These are phyloP conservation scores for Hippocampus comes DNA, from an alignment of 2,113 vertebrate species.

Conservation along the genomic window DNA sequence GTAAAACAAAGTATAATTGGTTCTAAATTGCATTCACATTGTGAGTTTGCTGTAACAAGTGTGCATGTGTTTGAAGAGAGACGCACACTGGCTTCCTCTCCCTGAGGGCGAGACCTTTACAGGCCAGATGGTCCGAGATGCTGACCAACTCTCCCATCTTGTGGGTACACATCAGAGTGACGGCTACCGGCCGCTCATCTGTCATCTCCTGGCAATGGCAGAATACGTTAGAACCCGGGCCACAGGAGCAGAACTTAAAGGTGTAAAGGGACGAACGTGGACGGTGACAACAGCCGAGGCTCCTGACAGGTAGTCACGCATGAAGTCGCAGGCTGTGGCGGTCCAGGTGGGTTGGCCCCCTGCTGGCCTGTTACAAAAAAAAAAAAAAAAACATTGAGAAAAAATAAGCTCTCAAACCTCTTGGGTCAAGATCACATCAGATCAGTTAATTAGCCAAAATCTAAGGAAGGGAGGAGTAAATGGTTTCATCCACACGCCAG, in stretches of 20 bases:
- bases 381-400: background rate
- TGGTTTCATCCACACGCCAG: too few species aligned
- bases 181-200: slow-evolving; percentile 68
- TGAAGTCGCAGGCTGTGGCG: slow-evolving; percentile 83
- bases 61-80: background rate
- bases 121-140: slow-evolving; percentile 81
- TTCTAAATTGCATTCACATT: background rate
- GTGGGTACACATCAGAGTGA: slow-evolving; percentile 77
- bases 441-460: too few species aligned
- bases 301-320: slow-evolving; percentile 77
- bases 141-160: slow-evolving; percentile 72
- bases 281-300: slow-evolving; percentile 74
- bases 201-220: slow-evolving; percentile 64
- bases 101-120: slow-evolving; percentile 84
- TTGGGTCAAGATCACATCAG: too few species aligned
- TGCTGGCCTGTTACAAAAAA: slow-evolving; percentile 74
- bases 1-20: too few species aligned
- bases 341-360: slow-evolving; percentile 86
- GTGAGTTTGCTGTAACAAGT: background rate
- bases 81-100: slow-evolving; percentile 69
- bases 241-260: background rate
- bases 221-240: background rate
- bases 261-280: slow-evolving; percentile 14
- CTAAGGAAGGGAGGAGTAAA: too few species aligned
- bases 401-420: background rate